Evolutionary conservation across 2,113 vertebrate genomes (phyloP), one percentile per base, ranked within the genome.

Genomic region (Desmodus rotundus): DNA sequence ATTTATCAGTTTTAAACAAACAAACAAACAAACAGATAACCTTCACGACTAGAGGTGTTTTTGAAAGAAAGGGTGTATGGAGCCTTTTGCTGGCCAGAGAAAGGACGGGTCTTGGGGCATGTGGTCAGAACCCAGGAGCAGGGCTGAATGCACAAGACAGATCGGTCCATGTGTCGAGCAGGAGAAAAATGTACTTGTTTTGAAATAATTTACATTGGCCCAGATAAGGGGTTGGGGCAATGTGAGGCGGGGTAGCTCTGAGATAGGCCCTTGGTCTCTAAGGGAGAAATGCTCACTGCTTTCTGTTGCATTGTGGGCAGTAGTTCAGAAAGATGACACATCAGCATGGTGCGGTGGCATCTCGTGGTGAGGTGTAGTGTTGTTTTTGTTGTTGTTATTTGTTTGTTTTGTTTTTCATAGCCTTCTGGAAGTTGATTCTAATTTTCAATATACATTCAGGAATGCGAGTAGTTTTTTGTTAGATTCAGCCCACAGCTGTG

Each of bases 341-440:
- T 47, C 0, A 45, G 72, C 26, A 4, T n/a, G 24, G 38, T 0
- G 3, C 4, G 0, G 14, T 41, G 14, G 26, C 26, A 22, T 17
- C 26, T 19, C 9, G 54, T 17, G 52, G 22, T 58, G 20, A 38
- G 24, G 7, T 47, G 43, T 24, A 24, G 1, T 58, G 5, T 56
- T 58, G 52, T 22, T 24, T 58, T 8, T 58, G 5, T 56, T 58
- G 52, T 22, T n/a, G n/a, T 52, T 52, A 16, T 17, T 54, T 54
- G 52, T 7, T 43, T 43, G 41, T 28, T 28, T 26, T 73, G 56
- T 73, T 31, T 74, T 45, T 45, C 2, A 47, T 47, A 33, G 28
- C 36, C 26, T 16, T 36, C 24, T 10, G 52, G n/a, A 58, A 6
- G 24, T 43, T 17, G 36, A 41, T 7, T 41, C 15, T 31, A 15